Evolutionary conservation across 2,113 vertebrate species (phyloP).

Genomic region (Murina feae): DNA sequence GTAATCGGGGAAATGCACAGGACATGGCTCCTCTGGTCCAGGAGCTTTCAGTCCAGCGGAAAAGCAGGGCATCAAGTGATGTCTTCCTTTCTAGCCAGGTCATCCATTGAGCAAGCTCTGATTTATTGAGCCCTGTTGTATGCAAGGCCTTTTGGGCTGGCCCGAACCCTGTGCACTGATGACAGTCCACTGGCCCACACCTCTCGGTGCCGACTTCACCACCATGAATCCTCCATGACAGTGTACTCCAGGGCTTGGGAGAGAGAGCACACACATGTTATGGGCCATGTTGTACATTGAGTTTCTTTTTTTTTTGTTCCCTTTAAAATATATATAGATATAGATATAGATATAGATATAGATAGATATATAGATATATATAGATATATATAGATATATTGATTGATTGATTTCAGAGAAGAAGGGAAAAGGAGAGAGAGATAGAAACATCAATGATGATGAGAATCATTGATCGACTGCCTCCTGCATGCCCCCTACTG

Average conservation of each 20-base stretch:
- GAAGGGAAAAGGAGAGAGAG: too few species aligned
- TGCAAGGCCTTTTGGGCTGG: not conserved
- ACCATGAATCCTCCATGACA: not conserved
- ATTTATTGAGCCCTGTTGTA: not conserved
- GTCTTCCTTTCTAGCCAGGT: not conserved
- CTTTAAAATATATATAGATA: too few species aligned
- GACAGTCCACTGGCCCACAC: not conserved
- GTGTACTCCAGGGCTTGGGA: not conserved
- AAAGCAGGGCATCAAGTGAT: not conserved
- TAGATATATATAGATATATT: too few species aligned
- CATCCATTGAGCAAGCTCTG: not conserved
- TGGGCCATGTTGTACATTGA: not conserved
- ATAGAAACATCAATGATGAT: too few species aligned
- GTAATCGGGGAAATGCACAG: not conserved
- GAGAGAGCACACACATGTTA: not conserved
- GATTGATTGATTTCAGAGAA: too few species aligned
- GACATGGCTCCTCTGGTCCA: not conserved
- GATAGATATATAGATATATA: too few species aligned
- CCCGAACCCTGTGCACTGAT: not conserved
- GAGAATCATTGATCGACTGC: too few species aligned
- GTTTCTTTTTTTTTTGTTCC: not conserved
- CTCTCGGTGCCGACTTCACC: not conserved
- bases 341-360: too few species aligned
- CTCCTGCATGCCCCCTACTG: too few species aligned
- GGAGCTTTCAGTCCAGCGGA: not conserved